Percentiles rank a stretch among this genome's conserved stretches.
Evolutionary conservation across 2,888 invertebrate genomes (phyloP).

Genomic region (Acronicta aceris): DNA sequence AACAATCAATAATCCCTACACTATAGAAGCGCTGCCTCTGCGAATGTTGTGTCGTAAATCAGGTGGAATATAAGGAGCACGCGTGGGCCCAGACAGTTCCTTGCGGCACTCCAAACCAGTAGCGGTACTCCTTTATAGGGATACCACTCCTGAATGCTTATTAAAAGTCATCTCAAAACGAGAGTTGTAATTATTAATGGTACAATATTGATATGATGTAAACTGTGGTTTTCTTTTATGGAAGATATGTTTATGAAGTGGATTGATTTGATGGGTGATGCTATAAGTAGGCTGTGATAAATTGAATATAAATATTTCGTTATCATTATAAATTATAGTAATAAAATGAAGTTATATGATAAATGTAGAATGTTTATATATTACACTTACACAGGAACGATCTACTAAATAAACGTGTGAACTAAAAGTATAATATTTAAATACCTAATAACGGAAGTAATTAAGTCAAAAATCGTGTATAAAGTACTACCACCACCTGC

Average conservation of each 20-base stretch:
- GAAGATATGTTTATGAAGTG: conserved; percentile 19
- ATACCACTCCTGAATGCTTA: conserved; percentile 39
- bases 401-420: too few relatives aligned
- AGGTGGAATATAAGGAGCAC: conserved; percentile 56
- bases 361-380: too few relatives aligned
- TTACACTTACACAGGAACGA: too few relatives aligned
- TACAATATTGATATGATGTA: conserved; percentile 40
- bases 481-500: too few relatives aligned
- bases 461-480: too few relatives aligned
- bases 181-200: conserved; percentile 43
- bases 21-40: conserved; percentile 32
- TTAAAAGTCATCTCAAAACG: conserved; percentile 45
- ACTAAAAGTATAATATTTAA: too few relatives aligned
- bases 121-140: conserved; percentile 65
- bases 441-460: too few relatives aligned
- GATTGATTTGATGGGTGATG: conserved; percentile 15
- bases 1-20: conserved; percentile 27
- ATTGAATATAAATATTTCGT: conserved; percentile 18
- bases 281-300: conserved; percentile 30
- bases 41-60: conserved; percentile 57
- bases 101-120: conserved; percentile 71
- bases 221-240: conserved; percentile 17
- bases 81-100: conserved; percentile 72
- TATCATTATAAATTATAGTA: conserved; percentile 20
- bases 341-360: background rate